Percentiles rank a stretch among this genome's conserved stretches.
These are phyloP conservation scores for Euplagia quadripunctaria DNA, from an alignment of 2,888 invertebrate genomes.

Conservation along the genomic window DNA sequence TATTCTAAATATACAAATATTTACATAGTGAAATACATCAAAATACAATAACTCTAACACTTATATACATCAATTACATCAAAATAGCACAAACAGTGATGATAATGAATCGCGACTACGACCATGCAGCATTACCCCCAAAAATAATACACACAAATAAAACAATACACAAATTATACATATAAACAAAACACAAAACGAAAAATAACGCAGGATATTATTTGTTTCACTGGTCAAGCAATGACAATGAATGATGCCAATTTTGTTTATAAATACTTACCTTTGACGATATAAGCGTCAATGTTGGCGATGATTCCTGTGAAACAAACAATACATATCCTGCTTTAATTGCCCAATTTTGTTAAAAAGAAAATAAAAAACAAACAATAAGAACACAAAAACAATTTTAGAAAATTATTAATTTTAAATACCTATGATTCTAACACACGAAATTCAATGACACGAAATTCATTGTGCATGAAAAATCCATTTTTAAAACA, in stretches of 20 bases:
- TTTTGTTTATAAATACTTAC: slow-evolving; percentile 84
- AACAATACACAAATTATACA: slow-evolving; percentile 16
- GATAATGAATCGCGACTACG: slow-evolving; percentile 51
- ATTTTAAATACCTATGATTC: neutral
- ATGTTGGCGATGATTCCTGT: slow-evolving; percentile 93
- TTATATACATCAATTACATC: slow-evolving; percentile 37
- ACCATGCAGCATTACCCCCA: slow-evolving; percentile 38
- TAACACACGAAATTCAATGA: too few relatives aligned
- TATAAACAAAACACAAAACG: slow-evolving; percentile 28
- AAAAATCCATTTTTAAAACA: too few relatives aligned
- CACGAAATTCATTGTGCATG: too few relatives aligned
- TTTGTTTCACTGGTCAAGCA: slow-evolving; percentile 70
- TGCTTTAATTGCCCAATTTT: slow-evolving; percentile 77
- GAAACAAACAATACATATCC: slow-evolving; percentile 86
- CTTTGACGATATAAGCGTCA: slow-evolving; percentile 93
- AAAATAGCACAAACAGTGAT: slow-evolving; percentile 49
- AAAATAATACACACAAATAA: slow-evolving; percentile 19
- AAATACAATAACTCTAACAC: slow-evolving; percentile 31
- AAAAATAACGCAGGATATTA: slow-evolving; percentile 66
- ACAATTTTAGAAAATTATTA: neutral
- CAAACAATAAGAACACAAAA: slow-evolving; percentile 21
- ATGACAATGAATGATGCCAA: slow-evolving; percentile 61
- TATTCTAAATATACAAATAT: slow-evolving; percentile 9
- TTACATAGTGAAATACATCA: slow-evolving; percentile 10
- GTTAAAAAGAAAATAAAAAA: slow-evolving; percentile 33